Conservation (phyloP, 2,113 vertebrate genomes). For the Myrmecophaga tridactyla region DNA sequence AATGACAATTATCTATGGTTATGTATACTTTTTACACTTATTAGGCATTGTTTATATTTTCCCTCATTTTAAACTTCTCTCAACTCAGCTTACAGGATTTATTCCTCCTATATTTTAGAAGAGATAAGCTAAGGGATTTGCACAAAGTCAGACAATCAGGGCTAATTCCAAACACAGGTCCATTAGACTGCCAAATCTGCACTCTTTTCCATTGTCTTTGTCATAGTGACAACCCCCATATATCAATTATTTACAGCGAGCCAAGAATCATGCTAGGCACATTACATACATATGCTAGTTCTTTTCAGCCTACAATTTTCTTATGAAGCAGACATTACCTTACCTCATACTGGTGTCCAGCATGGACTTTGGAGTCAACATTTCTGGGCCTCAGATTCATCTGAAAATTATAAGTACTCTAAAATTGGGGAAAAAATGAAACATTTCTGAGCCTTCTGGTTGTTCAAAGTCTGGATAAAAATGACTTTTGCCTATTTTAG, state of each 20-base stretch:
- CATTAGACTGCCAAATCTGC: neutral
- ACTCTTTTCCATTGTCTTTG: neutral
- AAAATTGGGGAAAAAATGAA: neutral
- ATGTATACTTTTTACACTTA: neutral
- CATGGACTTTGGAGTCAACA: neutral
- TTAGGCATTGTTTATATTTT: neutral
- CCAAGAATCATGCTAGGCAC: neutral
- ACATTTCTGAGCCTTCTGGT: neutral
- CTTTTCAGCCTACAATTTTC: neutral
- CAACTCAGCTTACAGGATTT: neutral
- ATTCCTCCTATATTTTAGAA: neutral
- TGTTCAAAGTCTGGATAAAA: neutral
- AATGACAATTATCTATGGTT: neutral
- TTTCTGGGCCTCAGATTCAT: neutral
- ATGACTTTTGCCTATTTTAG: neutral
- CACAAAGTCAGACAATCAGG: neutral
- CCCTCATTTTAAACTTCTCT: neutral
- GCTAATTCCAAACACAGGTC: neutral
- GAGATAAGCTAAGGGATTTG: neutral
- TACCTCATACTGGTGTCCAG: neutral
- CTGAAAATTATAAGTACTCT: neutral
- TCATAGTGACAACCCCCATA: neutral
- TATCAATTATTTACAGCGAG: neutral
- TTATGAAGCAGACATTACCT: neutral
- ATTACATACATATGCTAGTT: neutral